These are phyloP conservation scores for Chrysemys picta DNA, from an alignment of 2,113 vertebrate genomes.

Conservation along the genomic window DNA sequence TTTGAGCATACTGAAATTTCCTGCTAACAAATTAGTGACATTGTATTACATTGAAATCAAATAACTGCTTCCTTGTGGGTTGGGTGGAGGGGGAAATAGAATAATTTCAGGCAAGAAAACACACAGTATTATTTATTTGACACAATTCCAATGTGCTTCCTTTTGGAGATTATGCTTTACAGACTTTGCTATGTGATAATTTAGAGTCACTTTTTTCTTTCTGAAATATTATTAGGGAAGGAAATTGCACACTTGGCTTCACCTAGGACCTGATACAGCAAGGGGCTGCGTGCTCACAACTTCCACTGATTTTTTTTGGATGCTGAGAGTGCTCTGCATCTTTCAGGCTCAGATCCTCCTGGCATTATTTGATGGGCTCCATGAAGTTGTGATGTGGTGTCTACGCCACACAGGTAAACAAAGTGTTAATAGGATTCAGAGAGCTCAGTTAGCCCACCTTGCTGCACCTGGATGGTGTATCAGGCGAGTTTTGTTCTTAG, in stretches of 20 bases:
- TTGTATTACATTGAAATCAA: neutral
- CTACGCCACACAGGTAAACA: neutral
- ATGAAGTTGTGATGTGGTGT: too few relatives aligned
- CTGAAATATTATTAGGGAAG: slow-evolving; percentile 20
- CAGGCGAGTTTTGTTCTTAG: too few relatives aligned
- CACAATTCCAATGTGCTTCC: neutral
- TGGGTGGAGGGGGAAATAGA: neutral
- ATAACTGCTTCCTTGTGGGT: slow-evolving; percentile 4
- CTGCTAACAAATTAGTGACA: slow-evolving; percentile 37
- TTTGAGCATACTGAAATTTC: slow-evolving; percentile 37
- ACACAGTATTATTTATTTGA: slow-evolving; percentile 23
- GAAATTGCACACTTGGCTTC: neutral
- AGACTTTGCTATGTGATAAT: neutral
- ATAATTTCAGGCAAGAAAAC: neutral
- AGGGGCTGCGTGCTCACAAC: neutral
- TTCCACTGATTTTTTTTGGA: neutral
- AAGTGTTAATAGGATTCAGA: neutral
- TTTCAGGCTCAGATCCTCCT: neutral
- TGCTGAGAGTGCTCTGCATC: neutral
- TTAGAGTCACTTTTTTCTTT: neutral
- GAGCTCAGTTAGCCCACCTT: too few relatives aligned
- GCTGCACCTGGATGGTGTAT: too few relatives aligned
- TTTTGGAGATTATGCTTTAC: neutral
- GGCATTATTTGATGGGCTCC: neutral
- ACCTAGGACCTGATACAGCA: neutral